A percentile compares a stretch with the other conserved stretches of the same genome.
Evolutionary conservation across 2,888 invertebrate genomes (phyloP).

Genomic region (Ectobius pallidus): DNA sequence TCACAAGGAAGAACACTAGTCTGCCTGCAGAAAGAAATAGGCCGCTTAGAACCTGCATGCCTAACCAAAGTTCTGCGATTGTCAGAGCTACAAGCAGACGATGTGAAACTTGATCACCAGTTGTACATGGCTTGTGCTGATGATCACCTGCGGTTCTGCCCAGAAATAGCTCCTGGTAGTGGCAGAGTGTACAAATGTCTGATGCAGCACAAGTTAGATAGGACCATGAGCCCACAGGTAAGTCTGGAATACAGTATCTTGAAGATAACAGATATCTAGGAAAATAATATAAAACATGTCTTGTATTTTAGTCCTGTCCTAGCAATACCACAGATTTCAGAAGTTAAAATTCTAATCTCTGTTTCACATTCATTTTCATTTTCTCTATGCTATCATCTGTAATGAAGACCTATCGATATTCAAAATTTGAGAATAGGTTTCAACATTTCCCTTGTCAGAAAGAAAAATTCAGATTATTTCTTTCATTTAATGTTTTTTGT

Average conservation of each 20-base stretch:
- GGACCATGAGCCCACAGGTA: constrained; percentile 56
- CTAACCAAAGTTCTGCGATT: constrained; percentile 79
- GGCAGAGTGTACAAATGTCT: constrained; percentile 90
- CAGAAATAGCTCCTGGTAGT: constrained; percentile 74
- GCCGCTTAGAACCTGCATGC: constrained; percentile 69
- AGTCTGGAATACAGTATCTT: background rate
- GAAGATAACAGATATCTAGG: too few species aligned
- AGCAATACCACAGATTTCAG: too few species aligned
- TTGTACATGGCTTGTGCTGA: constrained; percentile 87
- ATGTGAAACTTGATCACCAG: constrained; percentile 85
- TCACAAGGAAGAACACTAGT: constrained; percentile 83
- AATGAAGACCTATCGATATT: too few species aligned
- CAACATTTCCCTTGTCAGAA: too few species aligned
- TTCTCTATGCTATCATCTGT: too few species aligned
- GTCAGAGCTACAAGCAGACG: constrained; percentile 88
- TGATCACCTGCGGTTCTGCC: constrained; percentile 81
- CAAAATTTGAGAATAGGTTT: too few species aligned
- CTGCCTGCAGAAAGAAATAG: constrained; percentile 78
- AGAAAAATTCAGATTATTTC: too few species aligned
- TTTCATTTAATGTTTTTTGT: too few species aligned
- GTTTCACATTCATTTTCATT: too few species aligned
- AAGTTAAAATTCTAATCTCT: too few species aligned
- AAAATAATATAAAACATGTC: too few species aligned
- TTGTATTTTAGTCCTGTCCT: too few species aligned
- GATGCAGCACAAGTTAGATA: constrained; percentile 78